A percentile compares a stretch with the other conserved stretches of the same genome.
phyloP scores from a whole-genome alignment of 1,140 invertebrate species.

The Penaeus indicus region DNA sequence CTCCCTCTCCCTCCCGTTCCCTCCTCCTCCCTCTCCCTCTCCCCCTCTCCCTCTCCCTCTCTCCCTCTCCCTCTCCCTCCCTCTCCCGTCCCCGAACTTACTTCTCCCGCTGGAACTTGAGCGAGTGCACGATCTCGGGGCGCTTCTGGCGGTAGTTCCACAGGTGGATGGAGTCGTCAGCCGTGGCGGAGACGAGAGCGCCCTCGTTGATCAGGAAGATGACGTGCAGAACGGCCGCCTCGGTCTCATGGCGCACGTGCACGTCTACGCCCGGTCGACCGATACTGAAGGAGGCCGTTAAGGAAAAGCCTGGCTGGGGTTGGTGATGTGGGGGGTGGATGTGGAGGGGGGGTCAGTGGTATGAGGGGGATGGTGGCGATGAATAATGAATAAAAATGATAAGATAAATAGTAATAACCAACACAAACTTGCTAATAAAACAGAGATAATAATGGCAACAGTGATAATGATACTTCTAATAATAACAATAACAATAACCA shows the following conservation, averaged over 20 bases:
- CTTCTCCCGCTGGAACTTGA: constrained; percentile 98
- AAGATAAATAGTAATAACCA: too few species aligned
- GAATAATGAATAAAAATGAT: not conserved
- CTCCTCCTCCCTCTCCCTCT: not conserved
- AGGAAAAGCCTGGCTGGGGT: constrained; percentile 40
- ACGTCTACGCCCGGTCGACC: constrained; percentile 95
- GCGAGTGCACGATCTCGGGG: constrained; percentile 93
- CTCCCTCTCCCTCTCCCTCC: too few species aligned
- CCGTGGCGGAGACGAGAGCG: constrained; percentile 91
- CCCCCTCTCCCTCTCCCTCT: too few species aligned
- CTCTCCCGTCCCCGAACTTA: constrained; percentile 70
- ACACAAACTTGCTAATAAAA: too few species aligned
- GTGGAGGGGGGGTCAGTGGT: not conserved
- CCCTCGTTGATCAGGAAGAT: constrained; percentile 97
- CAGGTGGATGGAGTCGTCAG: constrained; percentile 94
- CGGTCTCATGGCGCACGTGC: constrained; percentile 87
- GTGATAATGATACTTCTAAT: too few species aligned
- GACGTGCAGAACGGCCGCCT: constrained; percentile 72
- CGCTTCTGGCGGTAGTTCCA: constrained; percentile 98
- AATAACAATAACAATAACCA: too few species aligned
- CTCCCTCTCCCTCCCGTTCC: not conserved
- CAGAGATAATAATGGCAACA: too few species aligned
- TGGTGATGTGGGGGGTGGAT: not conserved
- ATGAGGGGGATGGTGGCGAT: not conserved
- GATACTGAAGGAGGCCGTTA: constrained; percentile 76